phyloP scores from a whole-genome alignment of 1,140 invertebrate species.

The Antheraea mylitta region DNA sequence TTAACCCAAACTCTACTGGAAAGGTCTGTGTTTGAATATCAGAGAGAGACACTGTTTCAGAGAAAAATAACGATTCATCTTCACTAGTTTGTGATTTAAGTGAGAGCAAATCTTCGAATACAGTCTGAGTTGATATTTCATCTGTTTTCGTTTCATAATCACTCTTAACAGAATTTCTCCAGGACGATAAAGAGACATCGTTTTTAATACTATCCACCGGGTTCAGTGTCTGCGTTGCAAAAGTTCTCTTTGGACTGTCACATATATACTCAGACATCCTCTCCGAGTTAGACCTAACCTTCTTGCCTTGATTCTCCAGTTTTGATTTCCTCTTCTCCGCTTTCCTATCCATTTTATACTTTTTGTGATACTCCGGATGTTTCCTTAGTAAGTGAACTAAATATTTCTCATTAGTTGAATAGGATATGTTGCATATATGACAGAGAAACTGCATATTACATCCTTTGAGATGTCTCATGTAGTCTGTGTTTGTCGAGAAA shows the following conservation, averaged over 20 bases:
- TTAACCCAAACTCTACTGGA: conserved; percentile 56
- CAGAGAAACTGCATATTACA: conserved; percentile 48
- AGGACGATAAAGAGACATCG: conserved; percentile 45
- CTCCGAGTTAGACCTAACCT: conserved; percentile 15
- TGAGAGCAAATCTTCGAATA: conserved; percentile 54
- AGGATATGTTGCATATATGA: conserved; percentile 41
- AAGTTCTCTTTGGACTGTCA: conserved; percentile 57
- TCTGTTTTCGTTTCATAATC: conserved; percentile 44
- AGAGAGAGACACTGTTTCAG: conserved; percentile 54
- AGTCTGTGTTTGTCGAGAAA: conserved; percentile 33
- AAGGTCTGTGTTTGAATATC: conserved; percentile 70
- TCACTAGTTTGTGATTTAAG: conserved; percentile 57
- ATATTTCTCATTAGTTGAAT: conserved; percentile 45
- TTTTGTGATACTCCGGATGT: conserved; percentile 51
- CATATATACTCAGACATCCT: conserved; percentile 31
- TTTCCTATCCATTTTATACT: conserved; percentile 51
- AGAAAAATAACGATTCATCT: conserved; percentile 59
- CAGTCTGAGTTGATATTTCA: conserved; percentile 65
- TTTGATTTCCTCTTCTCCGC: conserved; percentile 37
- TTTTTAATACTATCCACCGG: conserved; percentile 50
- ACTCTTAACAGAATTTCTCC: conserved; percentile 21
- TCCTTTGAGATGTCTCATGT: conserved; percentile 38
- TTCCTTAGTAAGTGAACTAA: conserved; percentile 53
- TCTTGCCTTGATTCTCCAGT: background rate
- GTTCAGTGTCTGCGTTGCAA: conserved; percentile 52